Conservation (phyloP, 2,113 vertebrate genomes). For the Nicator chloris region DNA sequence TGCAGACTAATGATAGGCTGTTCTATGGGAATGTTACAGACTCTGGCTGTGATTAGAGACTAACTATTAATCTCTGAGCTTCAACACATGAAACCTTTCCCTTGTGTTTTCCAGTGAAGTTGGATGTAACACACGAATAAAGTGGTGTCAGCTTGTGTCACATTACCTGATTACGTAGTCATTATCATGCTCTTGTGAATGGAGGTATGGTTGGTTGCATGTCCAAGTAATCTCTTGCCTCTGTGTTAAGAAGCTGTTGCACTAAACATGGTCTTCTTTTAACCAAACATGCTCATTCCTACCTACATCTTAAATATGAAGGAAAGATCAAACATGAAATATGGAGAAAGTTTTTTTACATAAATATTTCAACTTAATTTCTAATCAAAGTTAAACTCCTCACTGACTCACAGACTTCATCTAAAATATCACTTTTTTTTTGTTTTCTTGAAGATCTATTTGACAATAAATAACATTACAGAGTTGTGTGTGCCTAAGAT, state of each 20-base stretch:
- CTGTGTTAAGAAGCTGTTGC: not conserved
- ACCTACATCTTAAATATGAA: not conserved
- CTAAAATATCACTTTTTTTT: not conserved
- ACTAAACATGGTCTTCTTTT: not conserved
- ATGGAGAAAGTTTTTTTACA: not conserved
- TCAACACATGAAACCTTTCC: not conserved
- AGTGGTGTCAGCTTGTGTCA: not conserved
- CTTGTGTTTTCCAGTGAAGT: not conserved
- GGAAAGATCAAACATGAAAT: not conserved
- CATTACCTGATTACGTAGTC: not conserved
- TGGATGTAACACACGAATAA: not conserved
- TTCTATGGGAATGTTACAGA: accelerated
- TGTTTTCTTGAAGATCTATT: not conserved
- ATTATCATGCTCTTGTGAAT: not conserved
- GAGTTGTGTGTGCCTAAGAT: not conserved
- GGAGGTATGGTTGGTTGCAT: not conserved
- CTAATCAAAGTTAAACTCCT: not conserved
- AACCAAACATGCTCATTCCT: not conserved
- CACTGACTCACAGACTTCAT: not conserved
- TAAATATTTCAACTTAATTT: not conserved
- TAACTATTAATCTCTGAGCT: not conserved
- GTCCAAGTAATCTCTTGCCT: not conserved
- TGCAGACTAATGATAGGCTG: not conserved
- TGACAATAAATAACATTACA: accelerated
- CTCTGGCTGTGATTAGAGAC: not conserved